Percentiles rank a stretch among this genome's conserved stretches.
Evolutionary conservation across 2,888 invertebrate genomes (phyloP).

Genomic region (Anticlea derivata): DNA sequence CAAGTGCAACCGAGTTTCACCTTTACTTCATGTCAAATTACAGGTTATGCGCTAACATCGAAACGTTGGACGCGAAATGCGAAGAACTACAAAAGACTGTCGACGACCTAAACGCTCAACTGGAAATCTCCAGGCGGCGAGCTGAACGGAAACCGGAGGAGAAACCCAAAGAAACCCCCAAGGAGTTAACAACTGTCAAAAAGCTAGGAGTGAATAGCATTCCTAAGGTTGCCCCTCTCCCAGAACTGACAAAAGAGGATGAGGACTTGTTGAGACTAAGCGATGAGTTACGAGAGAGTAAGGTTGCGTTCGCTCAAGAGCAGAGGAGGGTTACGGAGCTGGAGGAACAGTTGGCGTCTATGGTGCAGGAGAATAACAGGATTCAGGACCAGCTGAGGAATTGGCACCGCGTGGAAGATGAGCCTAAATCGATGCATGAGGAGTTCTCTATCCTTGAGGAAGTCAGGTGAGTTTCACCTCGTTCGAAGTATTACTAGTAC

Average conservation of each 20-base stretch:
- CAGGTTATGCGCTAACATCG: constrained; percentile 89
- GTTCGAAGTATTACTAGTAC: too few species aligned
- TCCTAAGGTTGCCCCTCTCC: constrained; percentile 70
- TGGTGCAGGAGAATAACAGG: constrained; percentile 88
- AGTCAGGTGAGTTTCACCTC: constrained; percentile 85
- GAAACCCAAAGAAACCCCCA: constrained; percentile 72
- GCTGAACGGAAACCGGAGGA: constrained; percentile 81
- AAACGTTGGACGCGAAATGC: constrained; percentile 90
- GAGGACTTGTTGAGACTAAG: constrained; percentile 84
- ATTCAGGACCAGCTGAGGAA: constrained; percentile 88
- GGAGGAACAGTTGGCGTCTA: constrained; percentile 89
- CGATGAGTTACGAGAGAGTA: constrained; percentile 88
- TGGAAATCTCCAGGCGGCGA: constrained; percentile 84
- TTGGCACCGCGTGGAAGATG: constrained; percentile 87
- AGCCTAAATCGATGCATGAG: constrained; percentile 92
- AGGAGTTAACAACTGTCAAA: constrained; percentile 50
- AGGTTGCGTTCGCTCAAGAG: constrained; percentile 87
- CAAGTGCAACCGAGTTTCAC: not conserved
- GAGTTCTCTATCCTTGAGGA: constrained; percentile 93
- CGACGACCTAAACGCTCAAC: constrained; percentile 88
- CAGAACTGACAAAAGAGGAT: constrained; percentile 79
- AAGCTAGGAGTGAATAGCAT: constrained; percentile 62
- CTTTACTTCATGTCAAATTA: constrained; percentile 33
- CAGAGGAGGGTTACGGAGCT: constrained; percentile 89
- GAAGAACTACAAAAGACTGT: constrained; percentile 92